Evolutionary conservation across 2,113 vertebrate genomes (phyloP).

Genomic region (Heterocephalus glaber): DNA sequence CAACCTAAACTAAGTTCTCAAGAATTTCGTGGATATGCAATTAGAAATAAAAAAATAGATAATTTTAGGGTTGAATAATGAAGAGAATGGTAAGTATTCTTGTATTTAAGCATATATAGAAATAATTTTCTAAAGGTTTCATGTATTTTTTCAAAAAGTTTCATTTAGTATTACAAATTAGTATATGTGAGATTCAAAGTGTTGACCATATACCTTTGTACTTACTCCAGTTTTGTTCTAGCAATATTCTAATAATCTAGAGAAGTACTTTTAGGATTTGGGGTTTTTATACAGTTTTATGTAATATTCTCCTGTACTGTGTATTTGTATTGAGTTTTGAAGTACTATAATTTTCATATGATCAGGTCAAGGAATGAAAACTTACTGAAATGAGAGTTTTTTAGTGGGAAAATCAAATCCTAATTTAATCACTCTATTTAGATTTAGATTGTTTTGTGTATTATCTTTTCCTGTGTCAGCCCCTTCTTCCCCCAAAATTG

Average conservation of each 20-base stretch:
- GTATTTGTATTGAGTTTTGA: slow-evolving; percentile 17
- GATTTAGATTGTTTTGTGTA: slow-evolving; percentile 9
- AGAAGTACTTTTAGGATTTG: background rate
- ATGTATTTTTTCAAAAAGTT: slow-evolving; percentile 13
- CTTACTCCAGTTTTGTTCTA: slow-evolving; percentile 7
- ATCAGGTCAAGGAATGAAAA: background rate
- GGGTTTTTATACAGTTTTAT: slow-evolving; percentile 20
- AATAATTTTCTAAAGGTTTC: slow-evolving; percentile 25
- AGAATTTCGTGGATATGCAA: background rate
- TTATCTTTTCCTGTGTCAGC: slow-evolving; percentile 42
- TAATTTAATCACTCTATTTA: slow-evolving; percentile 24
- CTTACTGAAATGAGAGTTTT: background rate
- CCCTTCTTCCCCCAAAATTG: background rate
- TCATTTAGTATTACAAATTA: background rate
- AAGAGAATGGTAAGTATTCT: background rate
- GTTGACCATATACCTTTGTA: background rate
- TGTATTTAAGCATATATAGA: background rate
- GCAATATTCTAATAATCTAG: slow-evolving; percentile 32
- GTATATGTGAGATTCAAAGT: background rate
- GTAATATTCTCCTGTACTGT: slow-evolving; percentile 11
- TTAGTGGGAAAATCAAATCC: background rate
- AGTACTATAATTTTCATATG: background rate
- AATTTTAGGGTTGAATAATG: background rate
- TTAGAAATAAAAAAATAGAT: slow-evolving; percentile 39
- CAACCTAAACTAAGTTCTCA: background rate